Evolutionary conservation across 2,797 vertebrate genomes (phyloP), one percentile per base, ranked within the genome.

Genomic region (Argyrosomus regius): DNA sequence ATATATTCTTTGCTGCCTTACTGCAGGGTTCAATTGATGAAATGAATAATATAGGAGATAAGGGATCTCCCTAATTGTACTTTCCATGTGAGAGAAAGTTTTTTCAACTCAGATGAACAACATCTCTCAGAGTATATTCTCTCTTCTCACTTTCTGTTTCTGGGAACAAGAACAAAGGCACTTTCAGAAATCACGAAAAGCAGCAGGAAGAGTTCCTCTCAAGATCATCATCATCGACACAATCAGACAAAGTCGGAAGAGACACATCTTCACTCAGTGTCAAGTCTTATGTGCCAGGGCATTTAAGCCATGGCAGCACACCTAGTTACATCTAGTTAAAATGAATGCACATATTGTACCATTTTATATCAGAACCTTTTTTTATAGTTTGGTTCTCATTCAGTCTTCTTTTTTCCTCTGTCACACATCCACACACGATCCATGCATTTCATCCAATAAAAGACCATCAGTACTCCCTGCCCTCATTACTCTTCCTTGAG

Each of bases 401-500:
- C 26, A 22, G 3, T 22, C 20, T 31, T 48, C 28, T 17, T 63
- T 50, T 61, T 13, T 11, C 46, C 62, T 20, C 24, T 45, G 58
- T 54, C 70, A 43, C 69, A 60, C n/a, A 26, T 17, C 54, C 50
- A 26, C 28, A 72, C 48, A 65, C 13, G 46, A 12, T 26, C 26
- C 46, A 45, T 24, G 67, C 58, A 72, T 75, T 58, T 48, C 41
- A 68, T 57, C 46, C 72, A 50, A 68, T 74, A 67, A 76, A 75
- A 56, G n/a, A 22, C 56, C 64, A 70, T 45, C 49, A 69, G 41
- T 13, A n/a, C 24, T 16, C 18, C 24, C n/a, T 9, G 10, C 14
- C 11, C 58, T 41, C 26, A 4, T 18, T 41, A 62, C 24, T 50
- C 18, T 24, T 24, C 49, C 28, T 26, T 66, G 7, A 77, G 22